Conservation (phyloP, 2,797 vertebrate species). For the Microctenopoma lineatum region DNA sequence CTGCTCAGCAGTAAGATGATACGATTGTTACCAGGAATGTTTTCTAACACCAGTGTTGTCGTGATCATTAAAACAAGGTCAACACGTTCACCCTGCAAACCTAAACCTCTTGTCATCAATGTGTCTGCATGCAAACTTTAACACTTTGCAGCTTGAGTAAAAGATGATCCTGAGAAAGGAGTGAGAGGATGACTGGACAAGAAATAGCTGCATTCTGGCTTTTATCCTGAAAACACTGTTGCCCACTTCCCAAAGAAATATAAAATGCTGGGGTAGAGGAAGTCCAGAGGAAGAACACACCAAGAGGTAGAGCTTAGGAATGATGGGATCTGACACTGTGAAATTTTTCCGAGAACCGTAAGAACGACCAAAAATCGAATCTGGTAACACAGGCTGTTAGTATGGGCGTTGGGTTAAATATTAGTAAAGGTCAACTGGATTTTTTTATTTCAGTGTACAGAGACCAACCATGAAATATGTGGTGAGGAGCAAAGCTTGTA, state of each 20-base stretch:
- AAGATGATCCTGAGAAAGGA: not conserved
- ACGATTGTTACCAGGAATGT: slow-evolving; percentile 4
- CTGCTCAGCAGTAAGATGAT: slow-evolving; percentile 4
- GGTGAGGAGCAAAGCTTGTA: slow-evolving; percentile 9
- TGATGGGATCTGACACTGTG: slow-evolving; percentile 34
- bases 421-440: slow-evolving; percentile 45
- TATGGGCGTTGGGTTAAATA: slow-evolving; percentile 23
- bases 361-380: slow-evolving; percentile 8
- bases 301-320: slow-evolving; percentile 41
- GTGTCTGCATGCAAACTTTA: slow-evolving; percentile 11
- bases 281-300: not conserved
- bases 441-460: slow-evolving; percentile 7
- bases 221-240: not conserved
- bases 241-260: slow-evolving; percentile 2
- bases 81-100: not conserved
- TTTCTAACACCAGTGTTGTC: not conserved
- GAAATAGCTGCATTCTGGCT: not conserved
- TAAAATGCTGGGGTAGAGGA: slow-evolving; percentile 5
- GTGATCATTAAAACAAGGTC: not conserved
- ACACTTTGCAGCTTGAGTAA: not conserved
- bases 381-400: slow-evolving; percentile 30
- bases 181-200: not conserved
- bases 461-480: slow-evolving; percentile 24
- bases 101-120: not conserved
- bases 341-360: slow-evolving; percentile 6